Evolutionary conservation across 2,797 vertebrate genomes (phyloP), one percentile per base, ranked within the genome.

Genomic region (Sebastolobus alascanus): DNA sequence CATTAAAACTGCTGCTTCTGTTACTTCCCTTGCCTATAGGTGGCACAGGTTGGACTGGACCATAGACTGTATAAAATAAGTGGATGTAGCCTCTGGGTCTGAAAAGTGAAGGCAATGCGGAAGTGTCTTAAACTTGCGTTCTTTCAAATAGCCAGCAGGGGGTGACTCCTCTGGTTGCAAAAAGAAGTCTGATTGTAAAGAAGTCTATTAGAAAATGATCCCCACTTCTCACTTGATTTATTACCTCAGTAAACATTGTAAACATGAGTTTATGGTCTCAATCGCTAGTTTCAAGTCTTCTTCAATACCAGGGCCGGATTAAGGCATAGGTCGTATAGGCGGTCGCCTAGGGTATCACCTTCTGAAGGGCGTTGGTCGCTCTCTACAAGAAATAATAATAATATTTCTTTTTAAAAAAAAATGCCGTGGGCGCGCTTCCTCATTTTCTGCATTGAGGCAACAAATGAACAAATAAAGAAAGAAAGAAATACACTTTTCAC

Each of bases 371-470:
- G 6, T 6, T 46, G 16, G 16, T 46, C 43, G 43, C 43, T 46
- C 43, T 18, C 43, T 18, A 46, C 43, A 46, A 46, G 43, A 46
- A 46, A 0, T 46, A 46, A 46, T 18, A 46, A 46, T 46, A 46
- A 18, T 18, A 0, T 46, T 46, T 46, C 0, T 8, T 46, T 46
- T 18, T 46, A 18, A 0, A 0, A 18, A 0, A 0, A 46, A 18
- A 46, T 46, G 43, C 43, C 6, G 0, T 46, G 43, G 43, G 43
- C 16, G 16, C 43, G 13, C 38, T 13, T 38, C 4, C 12, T 1
- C 38, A 38, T 38, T 6, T 40, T 40, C 38, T 5, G 38, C 38
- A 14, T 38, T 38, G 37, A 38, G 11, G 37, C 13, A 46, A 46
- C 43, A 46, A 46, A 46, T 46, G 0, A 46, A 46, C 43, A 46